Base-by-base conservation (phyloP, 2,888 invertebrate species). In the Eupithecia subumbrata region DNA sequence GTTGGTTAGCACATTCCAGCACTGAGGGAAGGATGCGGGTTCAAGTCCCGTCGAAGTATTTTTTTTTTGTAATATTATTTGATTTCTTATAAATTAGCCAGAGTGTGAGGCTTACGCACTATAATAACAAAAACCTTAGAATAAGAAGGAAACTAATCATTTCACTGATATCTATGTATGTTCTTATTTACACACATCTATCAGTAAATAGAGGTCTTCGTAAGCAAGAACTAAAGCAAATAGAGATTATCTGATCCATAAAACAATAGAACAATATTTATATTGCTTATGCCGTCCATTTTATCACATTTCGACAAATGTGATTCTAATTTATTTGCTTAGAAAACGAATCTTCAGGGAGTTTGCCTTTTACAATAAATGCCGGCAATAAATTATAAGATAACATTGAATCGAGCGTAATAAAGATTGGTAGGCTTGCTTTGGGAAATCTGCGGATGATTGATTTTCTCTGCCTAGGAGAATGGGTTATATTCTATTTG, bases 371-470 rank as follows among this genome's bases (percentile, higher is more conserved):
- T 76, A 78, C 74, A 74, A 74, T 78, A 74, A 78, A 78, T 83
- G 78, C 74, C 74, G 76, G 75, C 78, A 67, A 81, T 84, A 84
- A 84, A 83, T 85, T 82, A 81, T 72, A 76, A 79, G 85, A 81
- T 85, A 84, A 83, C 84, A 82, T 83, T 82, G 82, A 84, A 83
- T 80, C 69, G 78, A 71, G 71, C 78, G 78, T 78, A 76, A 76
- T 78, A 78, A 76, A 78, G 78, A 78, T 78, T 74, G 78, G 76
- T 78, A 76, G 73, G 72, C 76, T 56, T 66, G 73, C 25, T 69
- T 69, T 37, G 77, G 79, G 79, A 80, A 78, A 80, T 74, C 76
- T 74, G 72, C 34, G 64, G 70, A 76, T 78, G 76, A 78, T 78
- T 74, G 74, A 78, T 78, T 76, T 72, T 76, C 60, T 71, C 63